Evolutionary conservation across 2,888 invertebrate species (phyloP), one percentile per base, ranked within the genome.

Genomic region (Camptogramma bilineatum): DNA sequence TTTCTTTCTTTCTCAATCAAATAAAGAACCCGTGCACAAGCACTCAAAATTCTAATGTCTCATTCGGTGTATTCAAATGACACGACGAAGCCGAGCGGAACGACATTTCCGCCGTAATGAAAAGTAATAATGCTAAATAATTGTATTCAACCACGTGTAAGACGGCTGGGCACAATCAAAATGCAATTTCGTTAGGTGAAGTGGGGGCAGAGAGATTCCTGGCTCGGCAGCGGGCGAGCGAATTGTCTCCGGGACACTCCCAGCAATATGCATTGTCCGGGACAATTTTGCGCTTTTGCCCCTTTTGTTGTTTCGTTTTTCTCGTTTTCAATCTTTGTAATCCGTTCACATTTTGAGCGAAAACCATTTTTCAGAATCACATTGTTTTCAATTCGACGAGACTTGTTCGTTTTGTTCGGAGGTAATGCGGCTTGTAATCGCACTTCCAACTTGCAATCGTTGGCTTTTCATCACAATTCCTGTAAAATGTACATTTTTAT

Each of bases 111-210:
- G 62, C 59, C 69, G 75, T 82, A 80, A 81, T 82, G 81, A 84
- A 84, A 87, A 77, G 84, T 84, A 87, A 87, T 88, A 87, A 84
- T 84, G 82, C 80, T 79, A 81, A 82, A 85, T 87, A 84, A 88
- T 84, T 80, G 86, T 74, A 81, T 69, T 75, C 81, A 81, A 76
- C 86, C 84, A 81, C 83, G 86, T 86, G 88, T 85, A 83, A 80
- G 77, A 76, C 74, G 79, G 76, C 69, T 73, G 81, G 79, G 77
- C 74, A 81, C 85, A 85, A 88, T 87, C 84, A 83, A 83, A 88
- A 86, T 88, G 87, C 86, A 86, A 90, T 90, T 88, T 87, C 70
- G 82, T 82, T 76, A 76, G 75, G 73, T 73, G 71, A 75, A 70
- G 71, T 68, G 68, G 56, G 66, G 67, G 62, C 42, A 51, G 50